Evolutionary conservation across 2,888 invertebrate genomes (phyloP), one percentile per base, ranked within the genome.

Genomic region (Leistus spinibarbis): DNA sequence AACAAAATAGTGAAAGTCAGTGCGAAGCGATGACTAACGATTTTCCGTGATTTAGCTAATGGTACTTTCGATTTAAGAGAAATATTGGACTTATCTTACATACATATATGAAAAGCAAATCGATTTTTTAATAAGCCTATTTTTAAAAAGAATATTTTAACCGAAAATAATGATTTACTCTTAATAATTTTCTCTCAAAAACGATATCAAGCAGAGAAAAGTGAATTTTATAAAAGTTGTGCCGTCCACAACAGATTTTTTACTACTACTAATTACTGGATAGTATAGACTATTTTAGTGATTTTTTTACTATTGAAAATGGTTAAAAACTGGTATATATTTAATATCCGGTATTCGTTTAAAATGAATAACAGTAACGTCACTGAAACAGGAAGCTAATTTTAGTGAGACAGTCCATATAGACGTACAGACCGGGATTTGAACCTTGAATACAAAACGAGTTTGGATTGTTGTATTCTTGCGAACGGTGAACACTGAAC

Each of bases 371-470:
- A 64, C 72, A 54, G 40, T 71, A 22, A 54, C 53, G 53, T 27
- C 19, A 68, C 24, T 10, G 3, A 40, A 63, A 68, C 75, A 75
- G 75, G 75, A 75, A 75, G 23, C 24, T 7, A 22, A 66, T 66
- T 66, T 27, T 22, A 40, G 68, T 22, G 22, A 68, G 24, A 68
- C 63, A 68, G 62, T 63, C 62, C 22, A 60, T 60, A n/a, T 74
- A 68, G 27, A 74, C 17, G 74, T 56, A 72, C 75, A 69, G 56
- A 76, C 69, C 71, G 62, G 71, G 76, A 71, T 60, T 76, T 54
- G 71, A 71, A 76, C 77, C 77, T 77, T 77, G 77, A 77, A 76
- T 77, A 76, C 63, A 69, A 76, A 77, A 76, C 66, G 24, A 67
- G 74, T 74, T 68, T 40, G 54, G 54, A 75, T 5, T 63, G 40